These are phyloP conservation scores for Tamandua tetradactyla DNA, from an alignment of 2,797 vertebrate genomes.

Conservation along the genomic window DNA sequence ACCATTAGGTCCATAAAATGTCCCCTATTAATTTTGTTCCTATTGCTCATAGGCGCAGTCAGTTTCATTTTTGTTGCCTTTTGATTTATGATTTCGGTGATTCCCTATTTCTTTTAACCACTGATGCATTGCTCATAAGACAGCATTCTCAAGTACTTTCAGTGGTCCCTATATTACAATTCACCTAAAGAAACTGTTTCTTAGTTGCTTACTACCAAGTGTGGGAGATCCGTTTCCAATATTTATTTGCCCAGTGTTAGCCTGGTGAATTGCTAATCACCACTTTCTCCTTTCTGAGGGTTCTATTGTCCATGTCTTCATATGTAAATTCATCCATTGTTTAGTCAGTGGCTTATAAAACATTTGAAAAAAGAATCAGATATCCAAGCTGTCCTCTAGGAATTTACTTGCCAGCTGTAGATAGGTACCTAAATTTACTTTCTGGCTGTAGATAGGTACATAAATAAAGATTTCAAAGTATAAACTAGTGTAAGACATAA, in stretches of 20 bases:
- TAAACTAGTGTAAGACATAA: background rate
- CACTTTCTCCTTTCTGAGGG: background rate
- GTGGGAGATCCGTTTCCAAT: conserved; percentile 24
- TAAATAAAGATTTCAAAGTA: background rate
- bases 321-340: background rate
- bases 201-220: background rate
- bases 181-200: background rate
- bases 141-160: background rate
- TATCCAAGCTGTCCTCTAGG: background rate
- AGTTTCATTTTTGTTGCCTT: conserved; percentile 32
- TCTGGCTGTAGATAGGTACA: background rate
- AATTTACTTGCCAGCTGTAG: background rate
- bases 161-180: background rate
- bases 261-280: background rate
- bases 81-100: conserved; percentile 34
- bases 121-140: background rate
- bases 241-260: background rate
- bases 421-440: background rate
- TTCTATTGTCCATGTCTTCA: background rate
- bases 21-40: background rate
- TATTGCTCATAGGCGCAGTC: background rate
- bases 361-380: background rate
- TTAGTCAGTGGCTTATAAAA: background rate
- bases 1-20: background rate
- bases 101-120: background rate